Evolutionary conservation across 2,888 invertebrate species (phyloP).

Genomic region (Cephus pygmeus): DNA sequence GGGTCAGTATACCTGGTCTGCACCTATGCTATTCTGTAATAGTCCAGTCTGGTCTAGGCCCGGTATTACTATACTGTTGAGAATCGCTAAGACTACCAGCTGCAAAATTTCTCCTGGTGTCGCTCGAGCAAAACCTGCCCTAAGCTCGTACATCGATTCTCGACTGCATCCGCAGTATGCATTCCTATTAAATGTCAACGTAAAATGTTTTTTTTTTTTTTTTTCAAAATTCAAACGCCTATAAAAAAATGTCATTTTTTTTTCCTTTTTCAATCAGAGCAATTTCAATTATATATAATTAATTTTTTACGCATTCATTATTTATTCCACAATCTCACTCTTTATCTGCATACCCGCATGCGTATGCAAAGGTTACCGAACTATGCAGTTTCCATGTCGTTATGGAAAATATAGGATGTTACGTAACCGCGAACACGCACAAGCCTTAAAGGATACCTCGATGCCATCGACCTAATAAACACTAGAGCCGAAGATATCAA

Average conservation of each 20-base stretch:
- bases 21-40: constrained; percentile 11
- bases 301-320: too few species aligned
- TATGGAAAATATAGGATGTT: not conserved
- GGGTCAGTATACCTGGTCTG: constrained; percentile 12
- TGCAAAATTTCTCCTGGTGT: constrained; percentile 38
- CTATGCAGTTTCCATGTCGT: not conserved
- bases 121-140: constrained; percentile 14
- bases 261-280: too few species aligned
- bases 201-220: too few species aligned
- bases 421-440: not conserved
- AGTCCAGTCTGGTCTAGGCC: constrained; percentile 17
- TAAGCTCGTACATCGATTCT: not conserved
- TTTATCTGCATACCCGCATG: not conserved
- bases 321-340: too few species aligned
- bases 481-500: not conserved
- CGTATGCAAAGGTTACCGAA: constrained; percentile 1
- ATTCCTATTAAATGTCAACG: too few species aligned
- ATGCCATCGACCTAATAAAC: constrained; percentile 1
- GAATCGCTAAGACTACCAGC: constrained; percentile 26
- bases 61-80: constrained; percentile 15
- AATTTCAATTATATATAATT: too few species aligned
- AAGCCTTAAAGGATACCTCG: not conserved
- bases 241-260: too few species aligned
- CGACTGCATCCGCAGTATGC: too few species aligned
- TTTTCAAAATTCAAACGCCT: too few species aligned